Base-by-base conservation (phyloP, 2,888 invertebrate genomes). In the Coecobrya sp. region DNA sequence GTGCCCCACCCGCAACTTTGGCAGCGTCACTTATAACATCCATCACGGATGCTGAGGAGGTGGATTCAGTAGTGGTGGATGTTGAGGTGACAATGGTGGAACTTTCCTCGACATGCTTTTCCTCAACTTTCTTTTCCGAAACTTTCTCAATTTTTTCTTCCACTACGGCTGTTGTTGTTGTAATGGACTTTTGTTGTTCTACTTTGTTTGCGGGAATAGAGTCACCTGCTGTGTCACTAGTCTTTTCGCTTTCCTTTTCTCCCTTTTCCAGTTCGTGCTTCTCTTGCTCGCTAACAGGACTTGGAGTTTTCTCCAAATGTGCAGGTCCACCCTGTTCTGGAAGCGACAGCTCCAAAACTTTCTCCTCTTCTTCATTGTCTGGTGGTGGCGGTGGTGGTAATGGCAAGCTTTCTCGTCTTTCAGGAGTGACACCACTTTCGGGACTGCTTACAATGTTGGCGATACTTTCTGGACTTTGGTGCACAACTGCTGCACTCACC, bases 401-500 rank as follows among this genome's bases (percentile, higher is more conserved):
- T 42, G 65, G 73, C 11, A 84, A 85, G 16, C 85, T 55, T 22
- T 87, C 68, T 55, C 85, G 49, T 22, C 82, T 22, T 65, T 92
- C 85, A 22, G 88, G 81, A 2, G 88, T 84, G n/a, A 62, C 49
- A 25, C 86, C 87, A 22, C 76, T 91, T 65, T 91, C 92, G 27
- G 93, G 93, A 45, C 79, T 79, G 68, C 81, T 89, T 19, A 88
- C 82, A 52, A 94, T 90, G 10, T 59, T 90, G 19, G 94, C 94
- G 36, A 94, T 70, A n/a, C 92, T 91, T 85, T 93, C 94, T 3
- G 94, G 93, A 52, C 93, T 93, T 81, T 93, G 93, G n/a, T 93
- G 89, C 16, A 95, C 94, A 11, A 94, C 90, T 25, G 94, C 92
- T 36, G 95, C 94, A 88, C 92, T 93, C 13, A 94, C 81, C 1